A percentile compares a stretch with the other conserved stretches of the same genome.
Evolutionary conservation across 2,888 invertebrate species (phyloP).

Genomic region (Flexamia atlantica): DNA sequence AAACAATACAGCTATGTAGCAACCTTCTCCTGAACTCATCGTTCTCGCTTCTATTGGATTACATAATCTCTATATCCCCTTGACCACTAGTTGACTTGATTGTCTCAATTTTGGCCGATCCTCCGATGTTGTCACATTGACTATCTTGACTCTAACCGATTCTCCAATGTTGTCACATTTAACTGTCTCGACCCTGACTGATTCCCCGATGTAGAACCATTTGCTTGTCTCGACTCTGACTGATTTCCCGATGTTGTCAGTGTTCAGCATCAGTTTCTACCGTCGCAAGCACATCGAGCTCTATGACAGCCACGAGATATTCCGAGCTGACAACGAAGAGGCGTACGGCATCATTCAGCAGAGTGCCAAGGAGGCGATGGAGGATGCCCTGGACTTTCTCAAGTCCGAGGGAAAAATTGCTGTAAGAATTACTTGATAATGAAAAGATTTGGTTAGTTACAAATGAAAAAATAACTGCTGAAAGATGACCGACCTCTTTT

Average conservation of each 20-base stretch:
- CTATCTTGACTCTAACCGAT: background rate
- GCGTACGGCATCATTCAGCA: slow-evolving; percentile 89
- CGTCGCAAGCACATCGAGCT: slow-evolving; percentile 89
- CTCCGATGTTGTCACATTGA: slow-evolving; percentile 75
- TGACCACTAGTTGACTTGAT: too few species aligned
- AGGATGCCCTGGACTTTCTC: slow-evolving; percentile 91
- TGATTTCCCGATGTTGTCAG: slow-evolving; percentile 76
- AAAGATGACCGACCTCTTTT: too few species aligned
- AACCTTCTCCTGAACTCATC: too few species aligned
- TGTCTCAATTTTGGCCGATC: background rate
- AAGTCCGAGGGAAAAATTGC: slow-evolving; percentile 88
- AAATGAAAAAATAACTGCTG: too few species aligned
- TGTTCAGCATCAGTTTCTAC: slow-evolving; percentile 96
- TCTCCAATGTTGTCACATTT: slow-evolving; percentile 75
- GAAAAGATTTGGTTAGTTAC: too few species aligned
- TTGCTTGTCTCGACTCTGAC: background rate
- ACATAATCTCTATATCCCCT: too few species aligned
- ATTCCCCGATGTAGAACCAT: slow-evolving; percentile 67
- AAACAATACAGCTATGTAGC: too few species aligned
- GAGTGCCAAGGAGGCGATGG: slow-evolving; percentile 90
- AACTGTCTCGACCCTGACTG: background rate
- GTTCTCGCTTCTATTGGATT: too few species aligned
- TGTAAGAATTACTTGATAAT: too few species aligned
- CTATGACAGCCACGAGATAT: slow-evolving; percentile 92
- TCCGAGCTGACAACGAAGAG: slow-evolving; percentile 89